These are phyloP conservation scores for Crotalus viridis DNA, from an alignment of 2,113 vertebrate genomes.

Conservation along the genomic window DNA sequence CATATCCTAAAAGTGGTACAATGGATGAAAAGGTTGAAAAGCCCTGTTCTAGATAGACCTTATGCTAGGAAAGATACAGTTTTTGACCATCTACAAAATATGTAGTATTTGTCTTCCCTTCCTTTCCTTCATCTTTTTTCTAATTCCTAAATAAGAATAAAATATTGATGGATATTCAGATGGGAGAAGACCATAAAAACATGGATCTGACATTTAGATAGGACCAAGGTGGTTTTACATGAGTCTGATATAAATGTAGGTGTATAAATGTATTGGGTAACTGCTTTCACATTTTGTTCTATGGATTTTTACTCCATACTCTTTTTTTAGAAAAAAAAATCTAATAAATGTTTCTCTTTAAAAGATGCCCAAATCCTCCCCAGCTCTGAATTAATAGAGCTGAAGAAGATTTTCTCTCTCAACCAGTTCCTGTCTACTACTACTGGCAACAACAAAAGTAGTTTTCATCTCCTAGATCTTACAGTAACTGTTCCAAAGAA, in stretches of 20 bases:
- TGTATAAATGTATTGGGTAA: neutral
- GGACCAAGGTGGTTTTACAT: too few relatives aligned
- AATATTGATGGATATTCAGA: neutral
- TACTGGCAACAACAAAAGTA: conserved; percentile 51
- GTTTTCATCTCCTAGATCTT: conserved; percentile 27
- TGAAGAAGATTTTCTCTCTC: conserved; percentile 43
- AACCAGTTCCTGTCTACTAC: conserved; percentile 44
- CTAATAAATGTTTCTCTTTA: neutral
- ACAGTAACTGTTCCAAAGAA: conserved; percentile 34
- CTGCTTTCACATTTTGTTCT: neutral
- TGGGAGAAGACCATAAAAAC: neutral
- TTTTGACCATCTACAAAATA: neutral
- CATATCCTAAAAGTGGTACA: too few relatives aligned
- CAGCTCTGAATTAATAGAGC: neutral
- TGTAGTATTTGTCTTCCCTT: neutral
- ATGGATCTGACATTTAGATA: neutral
- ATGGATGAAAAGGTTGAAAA: too few relatives aligned
- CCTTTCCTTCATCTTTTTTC: neutral
- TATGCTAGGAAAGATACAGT: neutral
- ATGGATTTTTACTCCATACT: neutral
- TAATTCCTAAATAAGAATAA: neutral
- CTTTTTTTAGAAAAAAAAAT: neutral
- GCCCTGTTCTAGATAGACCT: too few relatives aligned
- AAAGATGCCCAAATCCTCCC: neutral
- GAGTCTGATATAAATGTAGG: neutral